Base-by-base conservation (phyloP, 2,797 vertebrate genomes). In the Halcyon chelicuti region DNA sequence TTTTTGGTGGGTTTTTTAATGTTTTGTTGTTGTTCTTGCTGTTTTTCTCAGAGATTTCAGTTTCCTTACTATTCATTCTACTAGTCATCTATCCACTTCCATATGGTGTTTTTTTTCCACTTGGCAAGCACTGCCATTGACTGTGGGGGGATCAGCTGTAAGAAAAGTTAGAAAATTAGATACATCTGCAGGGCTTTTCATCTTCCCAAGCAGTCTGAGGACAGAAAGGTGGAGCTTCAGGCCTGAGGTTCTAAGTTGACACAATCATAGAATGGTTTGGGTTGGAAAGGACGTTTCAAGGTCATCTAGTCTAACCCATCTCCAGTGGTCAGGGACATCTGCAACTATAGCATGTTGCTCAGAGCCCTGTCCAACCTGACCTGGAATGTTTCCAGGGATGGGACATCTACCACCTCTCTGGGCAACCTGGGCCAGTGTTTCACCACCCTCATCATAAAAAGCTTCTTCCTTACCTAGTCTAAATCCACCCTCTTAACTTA, bases 61-160 rank as follows among this genome's bases (percentile, higher is more conserved):
- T 90, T 88, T 90, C 31, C 12, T 76, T 76, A 22, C 18, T 87
- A 52, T 29, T 52, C 26, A 29, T 28, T 26, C 28, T 51, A 28
- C 28, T 28, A 52, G 35, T 81, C 28, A n/a, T 75, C 40, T 37
- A 63, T 95, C 93, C 42, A 78, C 86, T 82, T 96, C 92, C 93
- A 80, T 93, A 66, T 95, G 96, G 70, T 40, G 5, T 42, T 57
- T 82, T 57, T 57, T 86, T 80, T 68, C 52, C 57, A 31, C 67
- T 72, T 80, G 68, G 57, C 55, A 90, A 51, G 23, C 14, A 47
- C 68, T 58, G 18, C 18, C 60, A 1, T 47, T 79, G 51, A 31
- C 49, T 91, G 84, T 79, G 23, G 31, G 28, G 61, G 23, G 25
- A 66, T 88, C 29, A 54, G 28, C 33, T 78, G 26, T 40, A 72